Base-by-base conservation (phyloP, 1,140 invertebrate species). In the Drosophila equinoxialis region DNA sequence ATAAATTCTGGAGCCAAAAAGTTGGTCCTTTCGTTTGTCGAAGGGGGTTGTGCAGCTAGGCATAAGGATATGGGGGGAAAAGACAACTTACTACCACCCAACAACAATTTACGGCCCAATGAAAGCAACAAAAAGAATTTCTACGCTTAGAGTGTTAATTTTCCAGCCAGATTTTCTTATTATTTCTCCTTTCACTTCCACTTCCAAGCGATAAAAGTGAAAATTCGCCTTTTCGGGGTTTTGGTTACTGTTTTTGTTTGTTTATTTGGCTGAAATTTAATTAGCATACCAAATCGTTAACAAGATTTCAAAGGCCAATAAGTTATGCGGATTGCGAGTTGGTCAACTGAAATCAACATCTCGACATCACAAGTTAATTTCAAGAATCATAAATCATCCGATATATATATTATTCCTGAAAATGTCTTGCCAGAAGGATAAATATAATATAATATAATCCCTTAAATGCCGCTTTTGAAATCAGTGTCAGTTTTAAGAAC, bases 241-340 rank as follows among this genome's bases (percentile, higher is more conserved):
- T 65, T 17, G 45, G 42, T 48, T 65, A 45, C 30, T 30, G 30
- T 30, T 51, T 35, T 72, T 30, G 30, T 72, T 72, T 83, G 70
- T 79, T 74, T 67, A 65, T 65, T 74, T 78, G 71, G 70, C 74
- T 75, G 57, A 84, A 87, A 89, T 87, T 87, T 87, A 87, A 87
- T 87, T 87, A 87, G 83, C 80, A 77, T 68, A 65, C 79, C 71
- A 70, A 89, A 86, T 89, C 76, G 82, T 89, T 86, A 87, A 83
- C 83, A 89, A 87, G 84, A 89, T 87, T 72, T 82, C 66, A 51
- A 77, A 81, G 64, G 64, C 69, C 79, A 69, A 69, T 87, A 74
- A 82, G 83, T 86, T 87, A 87, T 87, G 74, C 74, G 48, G 20
- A 20, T 11, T 23, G 17, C 57, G 69, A 76, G 54, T 76, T 76